Conservation (phyloP, 2,888 invertebrate species). For the Netelia fuscicornis region DNA sequence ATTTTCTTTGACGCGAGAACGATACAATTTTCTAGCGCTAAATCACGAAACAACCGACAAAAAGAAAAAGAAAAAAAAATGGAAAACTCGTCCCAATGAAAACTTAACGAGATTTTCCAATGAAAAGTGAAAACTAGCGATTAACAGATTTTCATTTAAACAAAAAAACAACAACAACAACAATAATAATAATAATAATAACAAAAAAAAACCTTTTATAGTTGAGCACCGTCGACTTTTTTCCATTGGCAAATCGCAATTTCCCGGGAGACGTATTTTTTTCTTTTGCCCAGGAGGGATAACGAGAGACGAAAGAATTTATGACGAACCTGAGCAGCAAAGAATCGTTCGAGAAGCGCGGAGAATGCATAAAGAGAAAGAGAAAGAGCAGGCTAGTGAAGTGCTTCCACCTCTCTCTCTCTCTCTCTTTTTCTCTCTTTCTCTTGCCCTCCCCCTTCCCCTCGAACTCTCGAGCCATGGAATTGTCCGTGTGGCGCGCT, state of each 20-base stretch:
- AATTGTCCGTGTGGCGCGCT: conserved; percentile 49
- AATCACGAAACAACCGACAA: background rate
- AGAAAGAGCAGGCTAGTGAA: conserved; percentile 1
- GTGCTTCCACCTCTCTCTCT: background rate
- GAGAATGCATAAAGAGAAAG: conserved; percentile 32
- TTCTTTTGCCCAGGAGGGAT: background rate
- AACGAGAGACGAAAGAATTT: conserved; percentile 29
- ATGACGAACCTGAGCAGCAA: conserved; percentile 19
- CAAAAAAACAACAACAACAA: too few species aligned
- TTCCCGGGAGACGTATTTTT: background rate
- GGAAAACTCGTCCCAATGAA: background rate
- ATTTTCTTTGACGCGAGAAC: too few species aligned
- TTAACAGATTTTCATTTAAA: background rate
- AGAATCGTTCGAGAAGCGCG: conserved; percentile 31
- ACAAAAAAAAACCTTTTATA: background rate
- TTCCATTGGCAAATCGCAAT: conserved; percentile 3
- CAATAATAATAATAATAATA: too few species aligned
- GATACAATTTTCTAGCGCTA: background rate
- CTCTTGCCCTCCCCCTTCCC: too few species aligned
- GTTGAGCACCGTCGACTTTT: background rate
- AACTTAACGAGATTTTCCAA: background rate
- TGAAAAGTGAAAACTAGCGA: background rate
- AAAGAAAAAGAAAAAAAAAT: background rate
- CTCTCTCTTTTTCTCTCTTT: too few species aligned
- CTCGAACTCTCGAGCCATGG: conserved; percentile 21